Evolutionary conservation across 1,140 invertebrate species (phyloP).

Genomic region (Drosophila melanica): DNA sequence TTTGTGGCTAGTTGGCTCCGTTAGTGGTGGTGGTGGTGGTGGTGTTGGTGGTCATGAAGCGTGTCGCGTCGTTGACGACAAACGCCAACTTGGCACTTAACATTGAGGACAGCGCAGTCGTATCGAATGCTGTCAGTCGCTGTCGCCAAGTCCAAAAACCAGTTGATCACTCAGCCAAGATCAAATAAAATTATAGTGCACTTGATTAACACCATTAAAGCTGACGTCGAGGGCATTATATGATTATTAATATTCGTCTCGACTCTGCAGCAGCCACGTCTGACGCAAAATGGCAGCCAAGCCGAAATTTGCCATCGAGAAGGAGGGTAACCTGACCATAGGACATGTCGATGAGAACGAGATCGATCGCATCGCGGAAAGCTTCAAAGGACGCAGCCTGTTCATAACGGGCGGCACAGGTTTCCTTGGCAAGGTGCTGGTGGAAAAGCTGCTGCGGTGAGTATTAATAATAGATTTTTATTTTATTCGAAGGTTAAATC

Average conservation of each 20-base stretch:
- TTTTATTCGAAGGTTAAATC: no score
- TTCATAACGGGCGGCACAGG: constrained; percentile 90
- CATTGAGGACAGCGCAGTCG: constrained; percentile 40
- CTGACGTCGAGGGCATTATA: constrained; percentile 22
- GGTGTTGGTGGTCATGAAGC: constrained; percentile 26
- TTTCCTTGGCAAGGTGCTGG: constrained; percentile 94
- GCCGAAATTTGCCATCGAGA: constrained; percentile 75
- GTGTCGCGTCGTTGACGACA: constrained; percentile 23
- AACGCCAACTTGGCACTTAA: constrained; percentile 25
- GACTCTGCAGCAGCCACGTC: constrained; percentile 10
- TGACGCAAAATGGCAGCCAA: constrained; percentile 60
- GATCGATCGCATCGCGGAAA: constrained; percentile 85
- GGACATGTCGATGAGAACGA: constrained; percentile 72
- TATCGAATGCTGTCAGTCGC: constrained; percentile 1
- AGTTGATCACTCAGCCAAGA: constrained; percentile 58
- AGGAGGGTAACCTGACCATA: constrained; percentile 64
- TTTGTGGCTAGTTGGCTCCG: neutral
- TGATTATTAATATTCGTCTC: neutral
- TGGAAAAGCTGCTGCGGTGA: constrained; percentile 92
- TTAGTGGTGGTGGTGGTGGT: constrained; percentile 7
- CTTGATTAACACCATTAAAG: constrained; percentile 51
- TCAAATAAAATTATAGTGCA: constrained; percentile 71
- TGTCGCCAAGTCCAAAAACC: constrained; percentile 17
- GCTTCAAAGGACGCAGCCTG: constrained; percentile 85
- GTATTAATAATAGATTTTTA: no score